A percentile compares a stretch with the other conserved stretches of the same genome.
Conservation (phyloP, 2,113 vertebrate genomes). For the Corydoras maculifer region DNA sequence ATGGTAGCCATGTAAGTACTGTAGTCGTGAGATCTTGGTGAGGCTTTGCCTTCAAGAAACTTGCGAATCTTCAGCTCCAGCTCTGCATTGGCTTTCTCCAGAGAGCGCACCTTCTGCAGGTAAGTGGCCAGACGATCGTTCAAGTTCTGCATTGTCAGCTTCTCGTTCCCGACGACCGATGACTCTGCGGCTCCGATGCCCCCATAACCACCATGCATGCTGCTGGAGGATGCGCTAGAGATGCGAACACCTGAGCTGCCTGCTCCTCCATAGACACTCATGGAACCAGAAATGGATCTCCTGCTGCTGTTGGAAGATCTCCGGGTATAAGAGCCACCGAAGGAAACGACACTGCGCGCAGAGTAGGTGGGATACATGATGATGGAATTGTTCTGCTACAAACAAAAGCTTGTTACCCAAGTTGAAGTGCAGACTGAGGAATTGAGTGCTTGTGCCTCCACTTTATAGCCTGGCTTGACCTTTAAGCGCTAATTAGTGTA, state of each 20-base stretch:
- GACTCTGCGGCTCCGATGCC: background rate
- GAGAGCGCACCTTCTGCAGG: conserved; percentile 59
- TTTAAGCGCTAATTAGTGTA: background rate
- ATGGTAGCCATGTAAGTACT: conserved; percentile 46
- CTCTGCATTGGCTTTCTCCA: conserved; percentile 61
- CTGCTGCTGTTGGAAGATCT: background rate
- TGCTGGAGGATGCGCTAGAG: conserved; percentile 32
- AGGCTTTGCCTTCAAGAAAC: conserved; percentile 54
- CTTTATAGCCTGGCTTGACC: background rate
- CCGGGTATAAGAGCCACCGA: background rate
- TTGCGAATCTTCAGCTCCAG: conserved; percentile 65
- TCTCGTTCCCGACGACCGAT: conserved; percentile 51
- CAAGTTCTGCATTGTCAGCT: conserved; percentile 66
- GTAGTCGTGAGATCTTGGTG: conserved; percentile 46
- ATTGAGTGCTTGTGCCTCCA: background rate
- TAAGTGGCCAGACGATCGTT: conserved; percentile 66
- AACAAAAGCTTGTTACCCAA: background rate
- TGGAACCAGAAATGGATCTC: background rate
- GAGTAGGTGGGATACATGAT: background rate
- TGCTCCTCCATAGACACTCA: conserved; percentile 44
- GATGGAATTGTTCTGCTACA: background rate
- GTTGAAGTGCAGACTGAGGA: background rate
- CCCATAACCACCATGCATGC: background rate
- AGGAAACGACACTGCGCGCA: background rate
- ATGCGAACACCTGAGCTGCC: conserved; percentile 41